phyloP scores from a whole-genome alignment of 1,140 invertebrate species.

The Nebria ingens region DNA sequence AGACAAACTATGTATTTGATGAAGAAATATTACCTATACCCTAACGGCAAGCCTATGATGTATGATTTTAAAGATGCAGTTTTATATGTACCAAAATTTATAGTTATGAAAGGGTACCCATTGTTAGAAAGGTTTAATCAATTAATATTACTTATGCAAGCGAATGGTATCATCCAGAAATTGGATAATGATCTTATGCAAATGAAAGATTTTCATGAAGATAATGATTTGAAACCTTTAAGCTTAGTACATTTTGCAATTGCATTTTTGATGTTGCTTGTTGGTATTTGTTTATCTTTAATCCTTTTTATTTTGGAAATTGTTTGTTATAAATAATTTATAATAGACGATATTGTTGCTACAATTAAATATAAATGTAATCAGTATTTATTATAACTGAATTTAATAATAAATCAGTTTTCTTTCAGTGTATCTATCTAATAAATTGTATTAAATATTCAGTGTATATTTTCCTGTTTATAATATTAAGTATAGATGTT shows the following conservation, averaged over 20 bases:
- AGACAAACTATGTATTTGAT: slow-evolving; percentile 10
- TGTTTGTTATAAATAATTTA: no score
- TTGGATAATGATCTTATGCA: slow-evolving; percentile 11
- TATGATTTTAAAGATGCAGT: background rate
- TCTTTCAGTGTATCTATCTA: no score
- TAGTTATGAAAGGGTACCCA: background rate
- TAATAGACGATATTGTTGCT: no score
- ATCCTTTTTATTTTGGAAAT: background rate
- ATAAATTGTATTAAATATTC: no score
- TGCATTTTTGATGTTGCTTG: background rate
- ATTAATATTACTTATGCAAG: background rate
- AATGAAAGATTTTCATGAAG: background rate
- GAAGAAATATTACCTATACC: background rate
- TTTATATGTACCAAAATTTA: background rate
- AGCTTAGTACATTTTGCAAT: background rate
- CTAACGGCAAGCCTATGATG: background rate
- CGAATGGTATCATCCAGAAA: slow-evolving; percentile 10
- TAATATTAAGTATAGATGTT: no score
- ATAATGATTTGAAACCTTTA: no score
- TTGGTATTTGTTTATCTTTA: background rate
- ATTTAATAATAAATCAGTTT: no score
- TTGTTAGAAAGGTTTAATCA: slow-evolving; percentile 7
- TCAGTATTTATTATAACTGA: no score
- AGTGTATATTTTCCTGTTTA: no score
- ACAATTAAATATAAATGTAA: no score